phyloP scores from a whole-genome alignment of 2,113 vertebrate genomes.

The Cygnus atratus region DNA sequence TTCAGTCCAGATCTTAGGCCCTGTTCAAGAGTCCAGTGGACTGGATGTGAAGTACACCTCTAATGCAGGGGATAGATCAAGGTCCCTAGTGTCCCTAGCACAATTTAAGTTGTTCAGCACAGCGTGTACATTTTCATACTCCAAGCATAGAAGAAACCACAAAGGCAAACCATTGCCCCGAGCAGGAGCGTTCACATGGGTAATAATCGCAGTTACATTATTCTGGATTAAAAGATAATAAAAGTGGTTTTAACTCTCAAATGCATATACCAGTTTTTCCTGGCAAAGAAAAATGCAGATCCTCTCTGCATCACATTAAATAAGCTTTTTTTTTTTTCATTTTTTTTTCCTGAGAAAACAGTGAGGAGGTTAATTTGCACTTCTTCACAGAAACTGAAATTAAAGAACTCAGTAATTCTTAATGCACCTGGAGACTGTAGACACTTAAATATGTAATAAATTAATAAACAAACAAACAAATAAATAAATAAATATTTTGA shows the following conservation, averaged over 20 bases:
- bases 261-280: neutral
- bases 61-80: neutral
- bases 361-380: neutral
- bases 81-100: neutral
- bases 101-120: neutral
- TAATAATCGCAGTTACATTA: neutral
- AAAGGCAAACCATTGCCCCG: neutral
- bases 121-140: neutral
- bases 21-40: neutral
- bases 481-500: neutral
- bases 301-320: neutral
- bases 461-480: neutral
- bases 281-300: neutral
- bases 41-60: neutral
- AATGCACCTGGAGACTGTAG: neutral
- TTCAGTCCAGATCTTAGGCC: neutral
- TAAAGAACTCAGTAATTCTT: neutral
- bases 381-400: neutral
- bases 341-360: neutral
- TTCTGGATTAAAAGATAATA: neutral
- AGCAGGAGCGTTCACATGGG: neutral
- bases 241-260: neutral
- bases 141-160: neutral
- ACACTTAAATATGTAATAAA: neutral
- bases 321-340: neutral